Base-by-base conservation (phyloP, 1,140 invertebrate genomes). In the Drosophila nikananu region DNA sequence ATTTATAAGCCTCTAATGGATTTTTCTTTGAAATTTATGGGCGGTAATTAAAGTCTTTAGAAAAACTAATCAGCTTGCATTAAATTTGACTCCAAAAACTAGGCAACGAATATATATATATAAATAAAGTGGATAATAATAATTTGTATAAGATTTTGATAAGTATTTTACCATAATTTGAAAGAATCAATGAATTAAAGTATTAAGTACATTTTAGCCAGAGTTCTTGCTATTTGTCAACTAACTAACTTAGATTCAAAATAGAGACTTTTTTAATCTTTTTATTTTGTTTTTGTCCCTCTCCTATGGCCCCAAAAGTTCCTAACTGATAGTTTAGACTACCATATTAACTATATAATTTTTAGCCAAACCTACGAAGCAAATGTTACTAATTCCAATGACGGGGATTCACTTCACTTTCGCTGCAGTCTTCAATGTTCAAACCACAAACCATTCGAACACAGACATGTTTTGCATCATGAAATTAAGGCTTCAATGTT, bases 401-500 rank as follows among this genome's bases (percentile, higher is more conserved):
- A 32, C 23, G 37, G 30, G 15, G 13, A 44, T 37, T 37, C 23
- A 48, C 42, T 35, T 30, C 23, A 19, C 27, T 66, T 51, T 41
- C 13, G 21, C 27, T 65, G 60, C 52, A 76, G 44, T 63, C 35
- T 54, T 19, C 0, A 21, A 8, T 23, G 42, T 19, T 17, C 1
- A 30, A 30, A 30, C 30, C 7, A 21, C 27, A 41, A 54, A 48
- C 19, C 62, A 10, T 41, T n/a, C 35, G n/a, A 13, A 37, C 6
- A 32, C 15, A 39, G 5, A 17, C 52, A 12, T 37, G 3, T 32
- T 12, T 80, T 86, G 57, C 83, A 83, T 80, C 66, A 80, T 55
- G 46, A 10, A 55, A 84, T 83, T 80, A 80, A 80, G 42, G 49
- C 62, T 42, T 44, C 15, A 30, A 52, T 77, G 83, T 65, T 80